A percentile compares a stretch with the other conserved stretches of the same genome.
Evolutionary conservation across 2,888 invertebrate genomes (phyloP).

Genomic region (Melinopterus prodromus): DNA sequence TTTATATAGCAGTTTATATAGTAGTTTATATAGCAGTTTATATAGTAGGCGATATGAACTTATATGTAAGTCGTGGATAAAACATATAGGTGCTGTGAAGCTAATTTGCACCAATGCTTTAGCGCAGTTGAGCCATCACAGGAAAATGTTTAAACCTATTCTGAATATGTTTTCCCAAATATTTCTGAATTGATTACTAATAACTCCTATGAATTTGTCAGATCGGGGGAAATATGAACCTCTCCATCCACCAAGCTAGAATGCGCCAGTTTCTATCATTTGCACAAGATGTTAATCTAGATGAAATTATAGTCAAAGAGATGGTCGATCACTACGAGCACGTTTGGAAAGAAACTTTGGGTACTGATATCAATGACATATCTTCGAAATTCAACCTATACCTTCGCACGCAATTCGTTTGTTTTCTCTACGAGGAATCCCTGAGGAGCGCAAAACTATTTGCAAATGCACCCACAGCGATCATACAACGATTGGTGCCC

Average conservation of each 20-base stretch:
- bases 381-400: conserved; percentile 35
- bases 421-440: conserved; percentile 32
- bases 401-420: conserved; percentile 34
- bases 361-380: conserved; percentile 34
- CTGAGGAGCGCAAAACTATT: conserved; percentile 32
- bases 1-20: no score
- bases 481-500: conserved; percentile 28
- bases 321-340: conserved; percentile 45
- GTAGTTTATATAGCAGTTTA: no score
- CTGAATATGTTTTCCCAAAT: no score
- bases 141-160: no score
- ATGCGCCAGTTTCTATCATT: conserved; percentile 43
- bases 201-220: conserved; percentile 13
- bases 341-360: conserved; percentile 43
- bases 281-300: conserved; percentile 40
- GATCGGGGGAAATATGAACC: conserved; percentile 36
- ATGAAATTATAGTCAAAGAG: conserved; percentile 41
- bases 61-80: no score
- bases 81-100: no score
- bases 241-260: conserved; percentile 35
- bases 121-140: no score
- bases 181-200: not conserved
- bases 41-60: no score
- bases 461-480: conserved; percentile 29
- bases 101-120: no score